Evolutionary conservation across 2,888 invertebrate species (phyloP).

Genomic region (Lasioglossum villosulum): DNA sequence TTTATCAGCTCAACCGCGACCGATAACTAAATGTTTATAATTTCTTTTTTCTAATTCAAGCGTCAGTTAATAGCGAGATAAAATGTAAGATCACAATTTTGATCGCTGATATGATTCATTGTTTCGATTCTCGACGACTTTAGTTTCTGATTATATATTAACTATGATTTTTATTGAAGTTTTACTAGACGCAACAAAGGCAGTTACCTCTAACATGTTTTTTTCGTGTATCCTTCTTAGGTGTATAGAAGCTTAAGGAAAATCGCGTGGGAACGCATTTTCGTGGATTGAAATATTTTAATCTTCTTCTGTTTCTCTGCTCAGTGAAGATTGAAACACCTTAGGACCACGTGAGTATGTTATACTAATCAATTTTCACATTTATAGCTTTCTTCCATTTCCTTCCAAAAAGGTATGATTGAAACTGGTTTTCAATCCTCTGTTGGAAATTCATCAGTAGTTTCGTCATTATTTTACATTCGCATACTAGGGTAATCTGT

Average conservation of each 20-base stretch:
- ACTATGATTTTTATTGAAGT: slow-evolving; percentile 21
- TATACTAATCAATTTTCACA: slow-evolving; percentile 1
- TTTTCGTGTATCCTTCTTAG: slow-evolving; percentile 77
- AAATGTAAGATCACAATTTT: slow-evolving; percentile 34
- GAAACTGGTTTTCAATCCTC: neutral
- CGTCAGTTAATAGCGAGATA: slow-evolving; percentile 28
- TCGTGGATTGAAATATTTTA: slow-evolving; percentile 77
- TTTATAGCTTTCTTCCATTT: neutral
- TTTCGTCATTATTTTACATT: neutral
- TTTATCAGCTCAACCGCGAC: neutral
- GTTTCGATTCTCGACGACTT: slow-evolving; percentile 1
- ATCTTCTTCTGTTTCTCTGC: slow-evolving; percentile 71
- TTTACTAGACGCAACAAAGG: slow-evolving; percentile 12
- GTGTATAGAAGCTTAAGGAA: slow-evolving; percentile 79
- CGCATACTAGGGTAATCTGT: neutral
- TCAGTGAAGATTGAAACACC: slow-evolving; percentile 73
- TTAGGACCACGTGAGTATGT: slow-evolving; percentile 76
- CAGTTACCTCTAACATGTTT: slow-evolving; percentile 58
- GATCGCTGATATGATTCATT: slow-evolving; percentile 2
- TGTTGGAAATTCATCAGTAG: neutral
- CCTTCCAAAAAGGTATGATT: neutral
- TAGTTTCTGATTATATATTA: slow-evolving; percentile 10
- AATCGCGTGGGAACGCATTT: slow-evolving; percentile 77
- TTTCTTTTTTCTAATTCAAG: neutral
- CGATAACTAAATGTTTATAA: slow-evolving; percentile 5